Base-by-base conservation (phyloP, 2,113 vertebrate species). In the Nanorana parkeri region DNA sequence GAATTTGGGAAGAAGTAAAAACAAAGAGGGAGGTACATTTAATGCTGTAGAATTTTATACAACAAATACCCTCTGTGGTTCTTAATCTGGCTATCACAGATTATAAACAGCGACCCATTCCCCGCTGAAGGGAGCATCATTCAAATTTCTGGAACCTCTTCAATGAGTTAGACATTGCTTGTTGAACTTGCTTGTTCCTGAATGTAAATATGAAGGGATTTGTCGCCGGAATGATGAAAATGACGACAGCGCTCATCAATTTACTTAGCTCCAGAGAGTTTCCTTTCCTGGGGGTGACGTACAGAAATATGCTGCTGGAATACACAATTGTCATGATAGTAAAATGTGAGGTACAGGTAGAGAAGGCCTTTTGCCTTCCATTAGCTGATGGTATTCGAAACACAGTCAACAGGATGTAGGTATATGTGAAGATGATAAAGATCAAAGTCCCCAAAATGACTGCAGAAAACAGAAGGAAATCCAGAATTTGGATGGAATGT, bases 131-230 rank as follows among this genome's bases (percentile, higher is more conserved):
- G 1, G 41, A 41, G 8, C 4, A 41, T 41, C 29, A 24, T 69
- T 1, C 17, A 28, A 24, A 71, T 71, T 58, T 74, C 32, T 13
- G 29, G 23, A 17, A 58, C 13, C 0, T 61, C 21, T 61, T 68
- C 21, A 68, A 11, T 13, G 7, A 47, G 32, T 47, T 13, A n/a
- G 15, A 6, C 19, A 68, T 1, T 21, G 28, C 65, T 11, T 41
- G 10, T 28, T 56, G 55, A 16, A 80, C 56, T 16, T 80, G 66
- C 4, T 71, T 47, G 51, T 80, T 80, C n/a, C 78, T 32, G 0
- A 80, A n/a, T 23, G n/a, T 60, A 5, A 71, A 80, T 24, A 80
- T 63, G 10, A 80, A 61, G 7, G 78, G 78, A 61, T 71, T 80
- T 10, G 71, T 5, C 8, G 61, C 8, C 3, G 78, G 78, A 15